Evolutionary conservation across 2,113 vertebrate species (phyloP).

Genomic region (Psettodes erumei): DNA sequence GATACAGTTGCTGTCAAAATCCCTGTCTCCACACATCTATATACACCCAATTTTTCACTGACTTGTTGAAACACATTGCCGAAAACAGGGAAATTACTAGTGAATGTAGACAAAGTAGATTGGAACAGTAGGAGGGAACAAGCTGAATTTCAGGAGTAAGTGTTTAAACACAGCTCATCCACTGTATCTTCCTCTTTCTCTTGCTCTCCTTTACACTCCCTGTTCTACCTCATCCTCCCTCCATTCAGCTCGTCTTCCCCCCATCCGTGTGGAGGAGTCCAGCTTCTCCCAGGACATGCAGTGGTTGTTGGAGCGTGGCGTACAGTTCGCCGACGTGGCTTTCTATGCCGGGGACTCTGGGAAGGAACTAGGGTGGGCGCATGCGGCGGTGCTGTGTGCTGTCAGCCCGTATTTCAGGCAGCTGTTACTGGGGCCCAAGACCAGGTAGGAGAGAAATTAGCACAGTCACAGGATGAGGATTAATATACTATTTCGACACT

Average conservation of each 20-base stretch:
- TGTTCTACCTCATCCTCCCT: background rate
- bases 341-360: constrained; percentile 88
- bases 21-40: background rate
- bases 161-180: background rate
- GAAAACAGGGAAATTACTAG: constrained; percentile 4
- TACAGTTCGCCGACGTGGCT: constrained; percentile 91
- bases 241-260: constrained; percentile 89
- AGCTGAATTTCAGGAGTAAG: constrained; percentile 11
- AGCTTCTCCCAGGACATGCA: constrained; percentile 91
- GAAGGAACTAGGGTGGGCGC: constrained; percentile 87
- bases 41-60: background rate
- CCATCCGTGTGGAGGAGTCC: constrained; percentile 90
- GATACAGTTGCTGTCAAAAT: constrained; percentile 5
- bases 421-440: constrained; percentile 87
- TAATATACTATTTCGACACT: constrained; percentile 16
- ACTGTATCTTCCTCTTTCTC: background rate
- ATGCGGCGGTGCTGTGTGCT: constrained; percentile 92
- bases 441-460: constrained; percentile 64
- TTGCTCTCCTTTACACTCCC: background rate
- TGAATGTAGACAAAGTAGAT: constrained; percentile 8
- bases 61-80: constrained; percentile 21
- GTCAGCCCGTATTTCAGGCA: constrained; percentile 93
- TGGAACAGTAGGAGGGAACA: no score
- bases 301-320: constrained; percentile 89
- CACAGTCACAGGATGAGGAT: background rate